Evolutionary conservation across 2,113 vertebrate species (phyloP).

Genomic region (Raja brachyura): DNA sequence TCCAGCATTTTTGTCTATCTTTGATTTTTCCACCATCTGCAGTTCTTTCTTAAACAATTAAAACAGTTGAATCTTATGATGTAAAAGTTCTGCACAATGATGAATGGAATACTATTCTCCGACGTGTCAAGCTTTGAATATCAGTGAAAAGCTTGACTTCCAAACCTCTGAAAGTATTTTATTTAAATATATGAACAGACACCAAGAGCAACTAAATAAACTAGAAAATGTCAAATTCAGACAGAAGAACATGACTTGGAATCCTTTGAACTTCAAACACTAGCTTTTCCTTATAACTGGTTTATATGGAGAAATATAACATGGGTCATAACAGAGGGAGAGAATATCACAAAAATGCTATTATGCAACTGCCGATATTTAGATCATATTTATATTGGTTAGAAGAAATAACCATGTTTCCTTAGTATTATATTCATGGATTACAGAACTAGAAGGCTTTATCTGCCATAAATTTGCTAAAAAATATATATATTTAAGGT

Average conservation of each 20-base stretch:
- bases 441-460: neutral
- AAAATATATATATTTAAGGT: neutral
- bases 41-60: too few relatives aligned
- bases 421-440: neutral
- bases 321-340: neutral
- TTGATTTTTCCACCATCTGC: too few relatives aligned
- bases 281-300: too few relatives aligned
- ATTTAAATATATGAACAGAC: neutral
- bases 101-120: neutral
- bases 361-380: neutral
- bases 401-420: neutral
- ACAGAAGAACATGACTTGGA: neutral
- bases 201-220: neutral
- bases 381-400: neutral
- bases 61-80: neutral
- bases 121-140: neutral
- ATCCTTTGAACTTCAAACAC: too few relatives aligned
- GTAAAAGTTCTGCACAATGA: neutral
- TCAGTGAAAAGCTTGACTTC: neutral
- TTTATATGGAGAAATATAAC: neutral
- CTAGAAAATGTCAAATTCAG: neutral
- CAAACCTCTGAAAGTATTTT: neutral
- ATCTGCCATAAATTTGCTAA: neutral
- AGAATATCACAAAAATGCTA: neutral
- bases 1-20: too few relatives aligned